These are phyloP conservation scores for Hassar affinis DNA, from an alignment of 2,113 vertebrate species.

Conservation along the genomic window DNA sequence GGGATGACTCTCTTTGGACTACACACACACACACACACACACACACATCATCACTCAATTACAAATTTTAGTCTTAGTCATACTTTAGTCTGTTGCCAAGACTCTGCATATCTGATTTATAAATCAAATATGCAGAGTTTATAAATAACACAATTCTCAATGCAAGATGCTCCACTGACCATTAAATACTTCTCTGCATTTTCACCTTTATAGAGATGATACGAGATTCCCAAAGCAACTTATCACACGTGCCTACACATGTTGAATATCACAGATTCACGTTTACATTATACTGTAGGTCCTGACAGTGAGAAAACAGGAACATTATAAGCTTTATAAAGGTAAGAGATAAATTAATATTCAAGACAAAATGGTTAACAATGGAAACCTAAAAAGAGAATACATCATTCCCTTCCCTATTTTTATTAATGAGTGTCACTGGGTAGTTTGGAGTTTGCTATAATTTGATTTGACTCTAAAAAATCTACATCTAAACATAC, in stretches of 20 bases:
- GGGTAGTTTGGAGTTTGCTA: background rate
- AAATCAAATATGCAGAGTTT: background rate
- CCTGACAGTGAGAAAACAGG: background rate
- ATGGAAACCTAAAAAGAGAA: no score
- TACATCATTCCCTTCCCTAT: background rate
- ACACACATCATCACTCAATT: slow-evolving; percentile 32
- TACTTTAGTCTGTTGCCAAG: background rate
- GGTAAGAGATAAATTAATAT: no score
- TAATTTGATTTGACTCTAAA: no score
- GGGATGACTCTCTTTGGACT: slow-evolving; percentile 69
- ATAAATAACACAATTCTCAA: background rate
- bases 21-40: slow-evolving; percentile 39
- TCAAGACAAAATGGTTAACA: background rate
- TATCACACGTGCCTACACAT: background rate
- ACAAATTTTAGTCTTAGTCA: background rate
- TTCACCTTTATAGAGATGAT: background rate
- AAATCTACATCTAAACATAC: no score
- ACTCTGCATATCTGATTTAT: background rate
- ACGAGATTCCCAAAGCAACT: background rate
- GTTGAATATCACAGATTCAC: background rate
- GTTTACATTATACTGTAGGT: background rate
- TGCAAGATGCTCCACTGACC: background rate
- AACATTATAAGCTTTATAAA: background rate
- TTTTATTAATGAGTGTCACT: background rate
- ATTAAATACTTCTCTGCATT: background rate